phyloP scores from a whole-genome alignment of 2,888 invertebrate species.

The Agrotis clavis region DNA sequence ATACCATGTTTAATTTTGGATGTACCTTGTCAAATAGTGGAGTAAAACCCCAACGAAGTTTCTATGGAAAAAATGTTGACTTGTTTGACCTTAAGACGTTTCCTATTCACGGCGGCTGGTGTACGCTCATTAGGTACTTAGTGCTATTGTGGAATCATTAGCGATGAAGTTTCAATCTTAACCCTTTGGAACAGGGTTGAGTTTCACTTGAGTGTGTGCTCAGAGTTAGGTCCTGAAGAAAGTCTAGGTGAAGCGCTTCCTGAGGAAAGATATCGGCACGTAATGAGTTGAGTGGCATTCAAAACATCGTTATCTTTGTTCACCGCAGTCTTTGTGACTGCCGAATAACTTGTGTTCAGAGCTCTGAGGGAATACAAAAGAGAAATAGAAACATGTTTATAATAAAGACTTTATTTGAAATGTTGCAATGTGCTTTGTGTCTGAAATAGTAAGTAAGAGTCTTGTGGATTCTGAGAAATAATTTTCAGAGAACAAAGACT shows the following conservation, averaged over 20 bases:
- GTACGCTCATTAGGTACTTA: constrained; percentile 88
- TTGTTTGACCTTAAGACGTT: too few species aligned
- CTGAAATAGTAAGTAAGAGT: not conserved
- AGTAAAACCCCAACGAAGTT: too few species aligned
- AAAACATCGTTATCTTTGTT: constrained; percentile 87
- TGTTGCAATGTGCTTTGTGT: constrained; percentile 15
- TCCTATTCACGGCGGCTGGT: constrained; percentile 71
- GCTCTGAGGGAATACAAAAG: constrained; percentile 39
- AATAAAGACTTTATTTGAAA: constrained; percentile 17
- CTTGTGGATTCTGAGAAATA: not conserved
- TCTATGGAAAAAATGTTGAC: too few species aligned
- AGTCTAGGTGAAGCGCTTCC: constrained; percentile 79
- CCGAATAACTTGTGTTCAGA: constrained; percentile 58
- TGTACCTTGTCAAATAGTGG: too few species aligned
- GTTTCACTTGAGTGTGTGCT: constrained; percentile 22
- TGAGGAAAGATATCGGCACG: constrained; percentile 86
- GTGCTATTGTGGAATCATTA: constrained; percentile 74
- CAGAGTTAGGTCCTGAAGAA: constrained; percentile 73
- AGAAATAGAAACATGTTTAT: constrained; percentile 20
- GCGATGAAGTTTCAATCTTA: constrained; percentile 57
- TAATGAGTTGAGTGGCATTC: constrained; percentile 89
- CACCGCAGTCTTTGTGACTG: constrained; percentile 73
- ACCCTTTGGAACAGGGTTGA: constrained; percentile 46
- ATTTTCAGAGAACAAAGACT: not conserved
- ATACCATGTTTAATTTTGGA: too few species aligned